Evolutionary conservation across 2,888 invertebrate genomes (phyloP).

Genomic region (Anticlea derivata): DNA sequence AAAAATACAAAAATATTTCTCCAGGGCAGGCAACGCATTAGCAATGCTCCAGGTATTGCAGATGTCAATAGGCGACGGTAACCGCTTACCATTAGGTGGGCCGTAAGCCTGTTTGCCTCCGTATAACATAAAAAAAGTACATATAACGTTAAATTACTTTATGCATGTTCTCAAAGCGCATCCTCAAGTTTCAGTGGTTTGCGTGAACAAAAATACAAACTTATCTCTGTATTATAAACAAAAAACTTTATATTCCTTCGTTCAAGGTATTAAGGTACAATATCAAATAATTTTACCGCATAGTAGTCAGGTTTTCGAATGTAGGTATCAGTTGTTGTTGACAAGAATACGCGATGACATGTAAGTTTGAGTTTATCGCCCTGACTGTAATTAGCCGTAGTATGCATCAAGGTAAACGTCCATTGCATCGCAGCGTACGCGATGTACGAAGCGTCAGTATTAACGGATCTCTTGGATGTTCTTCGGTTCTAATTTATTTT

Average conservation of each 20-base stretch:
- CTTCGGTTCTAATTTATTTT: too few species aligned
- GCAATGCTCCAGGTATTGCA: too few species aligned
- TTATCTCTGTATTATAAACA: neutral
- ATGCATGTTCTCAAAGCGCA: constrained; percentile 8
- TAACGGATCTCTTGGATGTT: too few species aligned
- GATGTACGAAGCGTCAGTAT: too few species aligned
- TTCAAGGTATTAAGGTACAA: neutral
- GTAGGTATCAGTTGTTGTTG: constrained; percentile 53
- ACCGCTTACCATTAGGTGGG: too few species aligned
- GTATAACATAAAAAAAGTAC: too few species aligned
- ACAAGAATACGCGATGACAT: constrained; percentile 59
- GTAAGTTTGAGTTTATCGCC: constrained; percentile 29
- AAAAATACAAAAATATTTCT: too few species aligned
- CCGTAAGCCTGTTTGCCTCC: too few species aligned
- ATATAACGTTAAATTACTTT: neutral
- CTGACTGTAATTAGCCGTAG: neutral
- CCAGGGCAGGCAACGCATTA: too few species aligned
- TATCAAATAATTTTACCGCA: neutral
- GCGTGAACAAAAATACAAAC: constrained; percentile 37
- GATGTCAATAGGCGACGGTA: too few species aligned
- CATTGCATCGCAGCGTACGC: too few species aligned
- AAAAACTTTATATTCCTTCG: constrained; percentile 1
- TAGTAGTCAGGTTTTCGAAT: neutral
- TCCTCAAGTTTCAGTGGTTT: constrained; percentile 68
- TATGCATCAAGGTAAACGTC: too few species aligned